Conservation (phyloP, 1,140 invertebrate genomes). For the Oedothorax gibbosus region DNA sequence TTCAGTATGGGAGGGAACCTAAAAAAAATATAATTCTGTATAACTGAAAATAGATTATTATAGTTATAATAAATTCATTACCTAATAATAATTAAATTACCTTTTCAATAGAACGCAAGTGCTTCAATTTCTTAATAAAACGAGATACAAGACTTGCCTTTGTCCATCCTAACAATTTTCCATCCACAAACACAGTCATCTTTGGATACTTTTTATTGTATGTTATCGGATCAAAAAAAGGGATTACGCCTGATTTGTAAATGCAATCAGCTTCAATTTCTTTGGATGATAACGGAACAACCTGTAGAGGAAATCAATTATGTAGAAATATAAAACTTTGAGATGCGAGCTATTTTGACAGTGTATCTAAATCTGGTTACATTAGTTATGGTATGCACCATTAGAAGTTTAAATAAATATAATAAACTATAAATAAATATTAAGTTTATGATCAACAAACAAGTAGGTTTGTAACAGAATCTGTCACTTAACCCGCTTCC, state of each 20-base stretch:
- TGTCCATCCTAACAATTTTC: constrained; percentile 84
- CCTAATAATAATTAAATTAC: not conserved
- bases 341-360: no score
- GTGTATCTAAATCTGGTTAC: no score
- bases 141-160: constrained; percentile 74
- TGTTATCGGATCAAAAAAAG: constrained; percentile 86
- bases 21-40: not conserved
- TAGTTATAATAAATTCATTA: not conserved
- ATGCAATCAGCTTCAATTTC: constrained; percentile 84
- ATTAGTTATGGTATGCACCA: no score
- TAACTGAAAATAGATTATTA: not conserved
- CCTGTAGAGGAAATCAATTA: no score
- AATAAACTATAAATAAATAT: no score
- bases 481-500: no score
- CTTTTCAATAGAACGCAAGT: not conserved
- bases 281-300: no score
- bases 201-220: constrained; percentile 78
- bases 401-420: no score
- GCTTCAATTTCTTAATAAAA: constrained; percentile 6
- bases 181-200: constrained; percentile 82
- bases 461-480: no score
- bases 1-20: constrained; percentile 37
- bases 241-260: constrained; percentile 78
- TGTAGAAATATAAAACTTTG: no score
- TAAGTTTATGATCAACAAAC: no score